Evolutionary conservation across 2,888 invertebrate genomes (phyloP), one percentile per base, ranked within the genome.

Genomic region (Teinopalpus imperialis): DNA sequence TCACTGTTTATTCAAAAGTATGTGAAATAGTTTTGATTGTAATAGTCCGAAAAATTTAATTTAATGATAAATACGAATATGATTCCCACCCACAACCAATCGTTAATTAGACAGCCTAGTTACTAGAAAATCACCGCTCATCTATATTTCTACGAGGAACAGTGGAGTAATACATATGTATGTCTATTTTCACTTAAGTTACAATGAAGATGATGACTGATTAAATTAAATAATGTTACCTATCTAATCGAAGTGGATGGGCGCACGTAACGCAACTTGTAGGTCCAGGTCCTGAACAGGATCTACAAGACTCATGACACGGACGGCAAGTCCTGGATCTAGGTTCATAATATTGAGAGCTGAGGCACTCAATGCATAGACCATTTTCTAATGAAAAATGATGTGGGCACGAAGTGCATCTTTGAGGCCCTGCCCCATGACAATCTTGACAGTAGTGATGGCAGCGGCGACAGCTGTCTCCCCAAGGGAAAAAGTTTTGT

Each of bases 381-480:
- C 93, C 94, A 44, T 91, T 91, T 53, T 93, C 93, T 24, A 94
- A 80, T 76, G 94, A 92, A 54, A 92, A 93, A 63, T 93, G 93
- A 5, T 91, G 86, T 1, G 93, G 93, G 58, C 94, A 94, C 0
- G 94, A 92, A 1, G 93, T 93, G 62, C 94, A 94, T 43, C 92
- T 90, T 61, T 93, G 87, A 0, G 94, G 94, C 0, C 94, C 94
- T 48, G 94, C 93, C 5, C 97, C 97, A 66, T 93, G 93, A 71
- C 97, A 97, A 63, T 95, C 95, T 63, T 93, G 93, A 74, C 97
- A 97, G 60, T 95, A 95, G 68, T 95, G 94, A 81, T 96, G 96
- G 78, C 97, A 97, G 66, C 95, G 94, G 57, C 94, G 93, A 69
- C 97, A 97, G 39, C 95, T 95, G 54, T 93, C 94, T 59, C 93